Base-by-base conservation (phyloP, 2,113 vertebrate genomes). In the Callipepla californica region DNA sequence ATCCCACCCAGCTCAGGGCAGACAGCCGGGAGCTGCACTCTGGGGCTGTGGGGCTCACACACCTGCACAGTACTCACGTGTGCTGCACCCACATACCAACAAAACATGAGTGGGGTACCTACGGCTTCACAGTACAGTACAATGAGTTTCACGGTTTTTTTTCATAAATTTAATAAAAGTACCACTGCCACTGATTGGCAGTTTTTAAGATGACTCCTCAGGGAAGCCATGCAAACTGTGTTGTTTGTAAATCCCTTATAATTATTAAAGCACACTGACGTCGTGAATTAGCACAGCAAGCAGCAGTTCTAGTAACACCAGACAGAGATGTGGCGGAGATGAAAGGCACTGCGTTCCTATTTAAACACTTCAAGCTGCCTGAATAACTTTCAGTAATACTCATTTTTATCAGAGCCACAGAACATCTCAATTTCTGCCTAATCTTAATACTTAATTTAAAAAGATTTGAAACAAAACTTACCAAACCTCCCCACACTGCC, bases 1-100 rank as follows among this genome's bases (percentile, higher is more conserved):
- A 36, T 3, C 4, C 7, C 11, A 51, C 25, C 2, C 38, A 42
- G 21, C 0, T 1, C 1, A 8, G 51, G 26, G 65, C 8, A 69
- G 42, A 23, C 36, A 67, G 13, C 25, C 14, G 7, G 51, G 51
- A 53, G 51, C 51, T 53, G 51, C 14, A 9, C 51, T 30, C 8
- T 53, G 51, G 15, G 44, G 51, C 55, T 32, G 55, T 32, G 30
- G 30, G 30, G 55, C 30, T 57, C 55, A 57, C 55, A 30, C 55
- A 32, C 55, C 51, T 26, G 28, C 51, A 30, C 15, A 8, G 51
- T 26, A 9, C 51, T 53, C 26, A 53, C 5, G 9, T 30, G 26
- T 30, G 26, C 51, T 30, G 51, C 51, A 53, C 15, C 51, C 26
- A 53, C 9, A 14, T 28, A 30, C 26, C 26, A 28, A 5, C 2